A percentile compares a stretch with the other conserved stretches of the same genome.
These are phyloP conservation scores for Coracias cyanogaster DNA, from an alignment of 2,797 vertebrate genomes.

Conservation along the genomic window DNA sequence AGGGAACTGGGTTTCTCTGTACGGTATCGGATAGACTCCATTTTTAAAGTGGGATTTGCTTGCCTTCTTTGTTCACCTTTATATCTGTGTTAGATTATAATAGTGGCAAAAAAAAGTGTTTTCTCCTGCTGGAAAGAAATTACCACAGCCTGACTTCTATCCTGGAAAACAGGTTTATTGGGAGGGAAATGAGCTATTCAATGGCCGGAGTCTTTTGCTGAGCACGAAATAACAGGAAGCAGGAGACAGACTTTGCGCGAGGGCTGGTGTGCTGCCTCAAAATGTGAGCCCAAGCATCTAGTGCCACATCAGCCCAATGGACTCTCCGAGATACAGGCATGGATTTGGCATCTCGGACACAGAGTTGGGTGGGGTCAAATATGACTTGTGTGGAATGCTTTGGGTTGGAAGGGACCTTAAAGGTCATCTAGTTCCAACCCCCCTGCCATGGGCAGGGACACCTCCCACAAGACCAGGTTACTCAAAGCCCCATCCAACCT, in stretches of 20 bases:
- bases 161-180: neutral
- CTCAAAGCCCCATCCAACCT: neutral
- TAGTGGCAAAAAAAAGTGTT: neutral
- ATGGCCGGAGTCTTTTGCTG: neutral
- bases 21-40: neutral
- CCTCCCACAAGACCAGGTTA: neutral
- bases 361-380: neutral
- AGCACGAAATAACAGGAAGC: neutral
- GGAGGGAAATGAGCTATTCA: neutral
- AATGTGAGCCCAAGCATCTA: fast-evolving
- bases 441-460: neutral
- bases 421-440: neutral
- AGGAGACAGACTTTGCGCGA: neutral
- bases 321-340: neutral
- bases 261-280: no score
- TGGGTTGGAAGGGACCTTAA: neutral
- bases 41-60: neutral
- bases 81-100: neutral
- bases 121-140: neutral
- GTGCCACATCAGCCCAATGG: neutral
- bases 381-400: neutral
- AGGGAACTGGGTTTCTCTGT: neutral
- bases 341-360: neutral
- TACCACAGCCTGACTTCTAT: neutral
- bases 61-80: neutral